These are phyloP conservation scores for Styela plicata DNA, from an alignment of 23 tunicate species.

Conservation along the genomic window DNA sequence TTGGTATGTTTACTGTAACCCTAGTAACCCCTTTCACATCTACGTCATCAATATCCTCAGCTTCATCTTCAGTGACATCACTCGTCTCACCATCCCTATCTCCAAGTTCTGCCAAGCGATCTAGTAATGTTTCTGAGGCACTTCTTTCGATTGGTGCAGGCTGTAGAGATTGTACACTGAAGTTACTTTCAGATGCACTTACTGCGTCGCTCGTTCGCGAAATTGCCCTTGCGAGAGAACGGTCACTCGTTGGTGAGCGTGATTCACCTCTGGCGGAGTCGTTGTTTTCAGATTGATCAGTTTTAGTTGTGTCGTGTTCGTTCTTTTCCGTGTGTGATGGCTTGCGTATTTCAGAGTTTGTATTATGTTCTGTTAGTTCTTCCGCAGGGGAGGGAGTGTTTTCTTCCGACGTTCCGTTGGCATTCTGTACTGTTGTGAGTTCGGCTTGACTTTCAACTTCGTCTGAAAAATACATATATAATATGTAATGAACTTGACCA, in stretches of 20 bases:
- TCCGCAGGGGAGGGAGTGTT: too few species aligned
- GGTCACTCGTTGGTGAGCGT: background rate
- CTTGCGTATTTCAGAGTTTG: too few species aligned
- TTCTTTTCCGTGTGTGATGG: too few species aligned
- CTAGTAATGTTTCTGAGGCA: conserved; percentile 34
- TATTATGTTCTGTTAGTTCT: too few species aligned
- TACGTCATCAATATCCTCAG: conserved; percentile 25
- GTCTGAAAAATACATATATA: too few species aligned
- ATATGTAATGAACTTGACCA: too few species aligned
- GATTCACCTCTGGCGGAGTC: background rate
- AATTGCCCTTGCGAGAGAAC: background rate
- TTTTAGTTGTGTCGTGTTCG: too few species aligned
- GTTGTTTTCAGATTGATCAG: background rate
- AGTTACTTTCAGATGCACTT: background rate
- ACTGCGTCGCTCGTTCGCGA: background rate
- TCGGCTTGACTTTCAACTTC: background rate
- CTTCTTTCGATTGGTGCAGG: conserved; percentile 16
- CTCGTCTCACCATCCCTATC: conserved; percentile 5
- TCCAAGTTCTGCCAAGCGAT: conserved; percentile 12
- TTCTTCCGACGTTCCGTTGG: too few species aligned
- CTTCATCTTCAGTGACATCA: conserved; percentile 29
- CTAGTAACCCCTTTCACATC: conserved; percentile 69
- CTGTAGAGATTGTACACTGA: background rate
- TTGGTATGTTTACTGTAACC: conserved; percentile 75
- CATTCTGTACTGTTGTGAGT: background rate